Conservation (phyloP, 2,113 vertebrate genomes). For the Dicerorhinus sumatrensis region DNA sequence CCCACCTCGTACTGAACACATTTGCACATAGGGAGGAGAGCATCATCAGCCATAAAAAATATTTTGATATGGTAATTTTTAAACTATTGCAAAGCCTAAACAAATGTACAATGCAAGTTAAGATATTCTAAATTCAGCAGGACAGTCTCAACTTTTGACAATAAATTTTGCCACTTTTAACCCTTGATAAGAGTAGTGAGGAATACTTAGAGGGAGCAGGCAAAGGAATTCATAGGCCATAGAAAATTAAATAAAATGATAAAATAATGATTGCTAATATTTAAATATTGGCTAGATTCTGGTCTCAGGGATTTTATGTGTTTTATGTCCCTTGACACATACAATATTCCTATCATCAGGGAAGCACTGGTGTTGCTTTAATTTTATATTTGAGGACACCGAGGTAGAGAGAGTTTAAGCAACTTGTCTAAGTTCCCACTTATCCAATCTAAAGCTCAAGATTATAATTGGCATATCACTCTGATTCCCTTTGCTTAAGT, state of each 20-base stretch:
- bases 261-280: not conserved
- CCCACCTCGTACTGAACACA: not conserved
- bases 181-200: not conserved
- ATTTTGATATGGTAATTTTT: not conserved
- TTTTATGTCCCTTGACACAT: not conserved
- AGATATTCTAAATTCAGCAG: not conserved
- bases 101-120: not conserved
- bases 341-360: fast-evolving
- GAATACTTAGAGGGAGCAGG: not conserved
- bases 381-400: not conserved
- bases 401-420: not conserved
- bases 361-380: not conserved
- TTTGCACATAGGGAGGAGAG: not conserved
- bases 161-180: not conserved
- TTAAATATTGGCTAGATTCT: not conserved
- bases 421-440: not conserved
- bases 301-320: not conserved
- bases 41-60: not conserved
- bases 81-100: not conserved
- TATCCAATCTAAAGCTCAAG: not conserved
- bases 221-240: not conserved
- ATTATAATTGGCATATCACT: too few relatives aligned
- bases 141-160: not conserved
- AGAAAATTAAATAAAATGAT: not conserved
- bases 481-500: not conserved